Evolutionary conservation across 1,140 invertebrate genomes (phyloP).

Genomic region (Pseudomyrmex gracilis): DNA sequence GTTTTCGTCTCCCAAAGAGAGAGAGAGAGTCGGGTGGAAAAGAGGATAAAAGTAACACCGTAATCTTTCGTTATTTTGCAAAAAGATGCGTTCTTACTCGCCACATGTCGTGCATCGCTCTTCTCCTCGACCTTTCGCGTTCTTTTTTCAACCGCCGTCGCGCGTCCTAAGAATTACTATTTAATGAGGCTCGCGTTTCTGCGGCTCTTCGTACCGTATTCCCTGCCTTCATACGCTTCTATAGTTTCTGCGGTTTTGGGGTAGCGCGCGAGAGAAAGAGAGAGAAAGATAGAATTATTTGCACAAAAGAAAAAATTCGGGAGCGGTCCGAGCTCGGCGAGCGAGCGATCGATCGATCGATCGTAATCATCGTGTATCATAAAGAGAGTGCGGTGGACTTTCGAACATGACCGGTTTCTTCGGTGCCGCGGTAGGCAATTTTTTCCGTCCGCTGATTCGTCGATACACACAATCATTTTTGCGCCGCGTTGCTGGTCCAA

Average conservation of each 20-base stretch:
- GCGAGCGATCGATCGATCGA: constrained; percentile 56
- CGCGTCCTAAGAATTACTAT: constrained; percentile 67
- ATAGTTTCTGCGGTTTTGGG: constrained; percentile 51
- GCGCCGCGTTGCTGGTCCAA: constrained; percentile 20
- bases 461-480: constrained; percentile 48
- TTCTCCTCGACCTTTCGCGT: constrained; percentile 50
- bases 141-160: background rate
- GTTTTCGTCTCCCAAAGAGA: constrained; percentile 7
- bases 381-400: constrained; percentile 60
- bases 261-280: background rate
- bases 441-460: constrained; percentile 42
- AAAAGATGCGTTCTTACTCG: constrained; percentile 32
- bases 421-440: constrained; percentile 53
- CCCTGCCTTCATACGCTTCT: constrained; percentile 5
- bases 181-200: constrained; percentile 78
- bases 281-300: background rate
- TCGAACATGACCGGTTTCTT: constrained; percentile 34
- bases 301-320: constrained; percentile 37
- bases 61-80: constrained; percentile 42
- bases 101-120: constrained; percentile 43
- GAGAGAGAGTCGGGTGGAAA: background rate
- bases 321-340: constrained; percentile 2
- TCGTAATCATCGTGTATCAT: constrained; percentile 73
- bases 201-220: constrained; percentile 56
- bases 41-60: background rate